These are phyloP conservation scores for Dicyrtomina minuta DNA, from an alignment of 2,888 invertebrate species.

Conservation along the genomic window DNA sequence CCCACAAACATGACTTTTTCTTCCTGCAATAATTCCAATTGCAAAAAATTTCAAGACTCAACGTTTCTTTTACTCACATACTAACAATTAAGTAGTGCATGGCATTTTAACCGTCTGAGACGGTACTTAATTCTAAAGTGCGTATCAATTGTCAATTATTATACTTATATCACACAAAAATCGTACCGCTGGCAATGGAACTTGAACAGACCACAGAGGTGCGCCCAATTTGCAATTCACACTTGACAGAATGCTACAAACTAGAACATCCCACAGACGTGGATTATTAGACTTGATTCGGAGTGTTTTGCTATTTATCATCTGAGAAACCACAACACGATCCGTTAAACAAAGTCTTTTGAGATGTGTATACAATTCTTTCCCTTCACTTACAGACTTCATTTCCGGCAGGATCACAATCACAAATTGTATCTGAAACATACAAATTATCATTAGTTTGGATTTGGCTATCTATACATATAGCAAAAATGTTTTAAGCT, in stretches of 20 bases:
- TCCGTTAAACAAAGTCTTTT: slow-evolving; percentile 15
- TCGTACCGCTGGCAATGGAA: too few relatives aligned
- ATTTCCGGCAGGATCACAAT: slow-evolving; percentile 13
- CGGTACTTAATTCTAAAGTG: too few relatives aligned
- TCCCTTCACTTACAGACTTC: not conserved
- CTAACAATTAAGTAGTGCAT: too few relatives aligned
- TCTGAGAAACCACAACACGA: slow-evolving; percentile 13
- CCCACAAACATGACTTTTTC: slow-evolving; percentile 27
- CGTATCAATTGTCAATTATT: too few relatives aligned
- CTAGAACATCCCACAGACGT: not conserved
- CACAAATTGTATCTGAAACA: slow-evolving; percentile 12
- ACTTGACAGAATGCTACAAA: not conserved
- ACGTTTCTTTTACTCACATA: too few relatives aligned
- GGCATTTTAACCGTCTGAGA: too few relatives aligned
- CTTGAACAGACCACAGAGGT: slow-evolving; percentile 14
- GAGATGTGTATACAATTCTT: slow-evolving; percentile 8
- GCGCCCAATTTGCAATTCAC: slow-evolving; percentile 19
- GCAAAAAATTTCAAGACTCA: slow-evolving; percentile 1
- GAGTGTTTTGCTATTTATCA: slow-evolving; percentile 7
- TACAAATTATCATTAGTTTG: too few relatives aligned
- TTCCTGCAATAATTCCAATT: not conserved
- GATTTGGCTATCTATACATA: too few relatives aligned
- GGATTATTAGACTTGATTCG: not conserved
- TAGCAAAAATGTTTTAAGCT: too few relatives aligned
- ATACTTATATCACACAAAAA: too few relatives aligned